Percentiles rank a stretch among this genome's conserved stretches.
These are phyloP conservation scores for Fukomys damarensis DNA, from an alignment of 2,113 vertebrate genomes.

Conservation along the genomic window DNA sequence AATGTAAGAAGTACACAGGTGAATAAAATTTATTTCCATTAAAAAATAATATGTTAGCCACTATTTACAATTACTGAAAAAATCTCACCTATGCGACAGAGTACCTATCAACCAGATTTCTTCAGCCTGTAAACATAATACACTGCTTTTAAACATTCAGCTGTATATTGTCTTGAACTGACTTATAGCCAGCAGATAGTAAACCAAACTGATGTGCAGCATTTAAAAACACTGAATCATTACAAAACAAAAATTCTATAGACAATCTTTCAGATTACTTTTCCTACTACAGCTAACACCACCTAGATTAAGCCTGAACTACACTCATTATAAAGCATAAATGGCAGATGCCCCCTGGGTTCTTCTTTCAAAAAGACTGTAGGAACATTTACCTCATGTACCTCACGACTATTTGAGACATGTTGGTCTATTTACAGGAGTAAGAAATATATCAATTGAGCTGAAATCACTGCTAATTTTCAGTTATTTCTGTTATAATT, in stretches of 20 bases:
- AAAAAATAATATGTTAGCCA: background rate
- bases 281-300: background rate
- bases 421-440: background rate
- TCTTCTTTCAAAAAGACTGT: background rate
- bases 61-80: background rate
- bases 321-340: background rate
- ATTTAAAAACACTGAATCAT: background rate
- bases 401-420: background rate
- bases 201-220: background rate
- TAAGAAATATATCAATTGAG: background rate
- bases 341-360: accelerated
- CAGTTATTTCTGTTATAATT: background rate
- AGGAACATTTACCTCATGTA: accelerated
- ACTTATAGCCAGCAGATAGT: background rate
- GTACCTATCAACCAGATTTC: background rate
- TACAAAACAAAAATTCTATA: background rate
- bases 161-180: background rate
- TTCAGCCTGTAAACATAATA: background rate
- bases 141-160: background rate
- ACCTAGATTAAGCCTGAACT: background rate
- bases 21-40: background rate
- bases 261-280: background rate
- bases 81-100: background rate
- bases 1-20: background rate
- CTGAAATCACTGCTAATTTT: background rate